phyloP scores from a whole-genome alignment of 2,113 vertebrate genomes.

The Platysternon megacephalum region DNA sequence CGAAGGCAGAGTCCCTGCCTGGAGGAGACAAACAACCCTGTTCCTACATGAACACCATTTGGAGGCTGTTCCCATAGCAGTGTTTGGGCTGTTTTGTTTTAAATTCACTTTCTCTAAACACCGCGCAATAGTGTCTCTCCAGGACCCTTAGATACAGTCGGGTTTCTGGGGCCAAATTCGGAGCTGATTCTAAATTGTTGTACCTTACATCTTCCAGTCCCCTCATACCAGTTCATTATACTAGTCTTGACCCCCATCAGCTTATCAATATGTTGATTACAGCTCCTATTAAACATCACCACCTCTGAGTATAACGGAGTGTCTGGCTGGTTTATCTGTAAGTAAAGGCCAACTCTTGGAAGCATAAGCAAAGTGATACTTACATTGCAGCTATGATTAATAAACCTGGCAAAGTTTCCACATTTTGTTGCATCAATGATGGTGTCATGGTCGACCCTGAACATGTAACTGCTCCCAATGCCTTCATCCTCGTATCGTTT shows the following conservation, averaged over 20 bases:
- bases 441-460: constrained; percentile 98
- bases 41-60: not conserved
- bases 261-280: not conserved
- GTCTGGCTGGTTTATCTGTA: fast-evolving
- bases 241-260: not conserved
- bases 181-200: not conserved
- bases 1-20: not conserved
- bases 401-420: constrained; percentile 97
- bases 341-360: fast-evolving
- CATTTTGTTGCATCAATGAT: constrained; percentile 99
- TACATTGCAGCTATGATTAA: constrained; percentile 99
- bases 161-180: not conserved
- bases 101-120: not conserved
- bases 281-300: not conserved
- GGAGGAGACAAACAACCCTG: not conserved
- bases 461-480: constrained; percentile 99
- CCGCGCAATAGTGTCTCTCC: not conserved
- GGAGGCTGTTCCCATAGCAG: not conserved
- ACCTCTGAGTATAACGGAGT: not conserved
- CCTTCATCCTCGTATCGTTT: constrained; percentile 97
- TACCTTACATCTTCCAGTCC: not conserved
- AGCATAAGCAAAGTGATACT: constrained; percentile 50
- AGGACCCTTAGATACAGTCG: not conserved
- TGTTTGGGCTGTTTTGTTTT: not conserved
- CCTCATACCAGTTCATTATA: not conserved